Conservation (phyloP, 2,888 invertebrate genomes). For the Caenorhabditis afra region DNA sequence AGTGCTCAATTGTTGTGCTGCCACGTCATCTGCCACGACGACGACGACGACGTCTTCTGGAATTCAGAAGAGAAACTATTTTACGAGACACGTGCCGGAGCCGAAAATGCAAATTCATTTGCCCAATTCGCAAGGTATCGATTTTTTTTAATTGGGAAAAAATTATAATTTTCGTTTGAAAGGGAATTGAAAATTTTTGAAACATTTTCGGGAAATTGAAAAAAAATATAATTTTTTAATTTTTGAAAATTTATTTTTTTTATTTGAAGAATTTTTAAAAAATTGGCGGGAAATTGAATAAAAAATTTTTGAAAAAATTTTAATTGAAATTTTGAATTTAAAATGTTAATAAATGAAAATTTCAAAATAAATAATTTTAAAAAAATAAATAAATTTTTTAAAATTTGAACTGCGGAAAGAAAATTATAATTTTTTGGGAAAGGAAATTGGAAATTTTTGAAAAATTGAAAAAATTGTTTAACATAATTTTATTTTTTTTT, state of each 20-base stretch:
- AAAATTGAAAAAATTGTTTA: no score
- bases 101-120: slow-evolving; percentile 61
- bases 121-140: slow-evolving; percentile 43
- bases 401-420: background rate
- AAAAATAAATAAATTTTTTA: no score
- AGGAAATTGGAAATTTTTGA: no score
- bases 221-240: no score
- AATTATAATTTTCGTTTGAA: background rate
- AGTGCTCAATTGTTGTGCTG: background rate
- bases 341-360: no score
- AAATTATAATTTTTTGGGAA: background rate
- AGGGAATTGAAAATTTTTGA: no score
- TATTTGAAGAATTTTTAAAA: background rate
- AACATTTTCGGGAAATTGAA: background rate
- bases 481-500: no score
- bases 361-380: no score
- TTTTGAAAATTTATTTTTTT: no score
- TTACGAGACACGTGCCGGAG: slow-evolving; percentile 58
- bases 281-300: background rate
- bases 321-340: background rate
- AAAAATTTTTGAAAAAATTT: background rate
- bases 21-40: slow-evolving; percentile 19
- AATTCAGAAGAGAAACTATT: slow-evolving; percentile 40
- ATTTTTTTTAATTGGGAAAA: background rate
- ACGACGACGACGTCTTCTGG: background rate